A percentile compares a stretch with the other conserved stretches of the same genome.
phyloP scores from a whole-genome alignment of 2,797 vertebrate genomes.

The Sphaeramia orbicularis region DNA sequence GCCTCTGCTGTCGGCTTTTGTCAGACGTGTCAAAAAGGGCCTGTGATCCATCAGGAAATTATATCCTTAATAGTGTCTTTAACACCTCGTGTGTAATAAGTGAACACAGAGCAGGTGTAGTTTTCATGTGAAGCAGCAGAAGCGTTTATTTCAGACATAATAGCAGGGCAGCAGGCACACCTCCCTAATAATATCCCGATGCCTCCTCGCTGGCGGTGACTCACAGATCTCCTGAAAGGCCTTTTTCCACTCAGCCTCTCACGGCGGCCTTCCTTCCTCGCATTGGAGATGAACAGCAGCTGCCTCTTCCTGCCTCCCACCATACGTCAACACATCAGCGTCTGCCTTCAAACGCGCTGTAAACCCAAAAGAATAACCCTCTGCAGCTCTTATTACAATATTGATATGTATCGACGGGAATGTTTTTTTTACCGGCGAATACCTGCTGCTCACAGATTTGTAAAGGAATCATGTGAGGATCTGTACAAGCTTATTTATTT shows the following conservation, averaged over 20 bases:
- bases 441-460: not conserved
- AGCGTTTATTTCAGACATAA: constrained; percentile 67
- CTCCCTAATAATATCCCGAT: constrained; percentile 79
- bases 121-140: constrained; percentile 35
- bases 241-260: constrained; percentile 71
- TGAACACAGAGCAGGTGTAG: constrained; percentile 42
- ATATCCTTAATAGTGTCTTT: constrained; percentile 26
- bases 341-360: constrained; percentile 54
- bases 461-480: too few species aligned
- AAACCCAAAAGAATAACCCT: constrained; percentile 45
- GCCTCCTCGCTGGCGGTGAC: constrained; percentile 77
- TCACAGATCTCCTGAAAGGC: constrained; percentile 72
- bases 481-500: too few species aligned
- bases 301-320: constrained; percentile 74
- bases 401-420: constrained; percentile 37
- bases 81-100: constrained; percentile 19
- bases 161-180: constrained; percentile 71
- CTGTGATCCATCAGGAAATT: constrained; percentile 29
- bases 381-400: constrained; percentile 31
- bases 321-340: constrained; percentile 63
- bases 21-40: constrained; percentile 14
- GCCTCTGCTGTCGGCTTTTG: constrained; percentile 2
- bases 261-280: constrained; percentile 68
- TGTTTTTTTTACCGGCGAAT: not conserved
- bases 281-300: constrained; percentile 69